phyloP scores from a whole-genome alignment of 2,888 invertebrate genomes.

The Kryphioiulus occultus region DNA sequence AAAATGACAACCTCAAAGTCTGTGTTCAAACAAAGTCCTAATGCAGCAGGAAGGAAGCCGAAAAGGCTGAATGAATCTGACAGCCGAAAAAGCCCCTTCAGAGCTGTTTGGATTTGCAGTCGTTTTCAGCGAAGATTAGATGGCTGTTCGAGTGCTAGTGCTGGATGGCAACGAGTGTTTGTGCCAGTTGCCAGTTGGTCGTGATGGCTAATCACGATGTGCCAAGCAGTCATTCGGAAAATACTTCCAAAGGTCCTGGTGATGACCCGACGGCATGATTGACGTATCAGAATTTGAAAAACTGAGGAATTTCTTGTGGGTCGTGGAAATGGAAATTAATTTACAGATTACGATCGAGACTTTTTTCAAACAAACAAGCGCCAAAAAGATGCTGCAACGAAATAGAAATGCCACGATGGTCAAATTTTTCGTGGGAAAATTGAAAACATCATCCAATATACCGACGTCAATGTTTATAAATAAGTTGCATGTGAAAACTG shows the following conservation, averaged over 20 bases:
- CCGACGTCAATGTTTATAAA: too few species aligned
- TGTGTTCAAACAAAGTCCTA: constrained; percentile 6
- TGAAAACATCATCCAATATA: too few species aligned
- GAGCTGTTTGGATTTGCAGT: not conserved
- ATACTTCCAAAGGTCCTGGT: not conserved
- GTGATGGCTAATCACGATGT: not conserved
- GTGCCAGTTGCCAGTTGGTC: not conserved
- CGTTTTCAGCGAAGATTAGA: not conserved
- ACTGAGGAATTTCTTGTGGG: too few species aligned
- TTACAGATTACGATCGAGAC: too few species aligned
- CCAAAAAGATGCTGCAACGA: too few species aligned
- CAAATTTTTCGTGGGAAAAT: too few species aligned
- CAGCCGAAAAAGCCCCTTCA: not conserved
- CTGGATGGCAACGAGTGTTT: not conserved
- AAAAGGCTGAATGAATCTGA: constrained; percentile 20
- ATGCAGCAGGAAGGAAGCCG: not conserved
- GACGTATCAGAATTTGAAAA: too few species aligned
- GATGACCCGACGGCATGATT: too few species aligned
- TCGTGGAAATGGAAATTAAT: too few species aligned
- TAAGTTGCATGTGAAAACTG: too few species aligned
- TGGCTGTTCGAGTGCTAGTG: not conserved
- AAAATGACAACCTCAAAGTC: not conserved
- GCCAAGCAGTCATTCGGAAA: not conserved
- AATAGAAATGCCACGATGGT: too few species aligned
- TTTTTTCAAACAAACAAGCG: too few species aligned